Evolutionary conservation across 2,113 vertebrate genomes (phyloP).

Genomic region (Plotosus lineatus): DNA sequence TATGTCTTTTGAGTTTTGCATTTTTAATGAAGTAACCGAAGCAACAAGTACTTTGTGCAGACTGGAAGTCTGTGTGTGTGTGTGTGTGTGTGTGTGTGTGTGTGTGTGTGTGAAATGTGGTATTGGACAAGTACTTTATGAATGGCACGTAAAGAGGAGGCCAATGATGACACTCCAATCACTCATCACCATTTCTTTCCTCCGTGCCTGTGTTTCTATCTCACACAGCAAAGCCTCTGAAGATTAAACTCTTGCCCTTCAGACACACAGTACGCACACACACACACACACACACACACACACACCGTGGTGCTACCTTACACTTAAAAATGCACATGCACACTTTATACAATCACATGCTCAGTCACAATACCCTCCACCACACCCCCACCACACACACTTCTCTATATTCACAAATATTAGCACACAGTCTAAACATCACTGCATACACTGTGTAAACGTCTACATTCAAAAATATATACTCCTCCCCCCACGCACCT

Average conservation of each 20-base stretch:
- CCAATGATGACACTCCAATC: conserved; percentile 11
- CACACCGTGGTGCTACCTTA: conserved; percentile 24
- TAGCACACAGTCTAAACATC: no score
- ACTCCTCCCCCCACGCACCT: no score
- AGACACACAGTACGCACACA: not conserved
- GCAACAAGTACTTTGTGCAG: conserved; percentile 8
- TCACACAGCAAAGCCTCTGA: conserved; percentile 49
- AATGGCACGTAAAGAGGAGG: conserved; percentile 15
- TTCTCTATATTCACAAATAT: no score
- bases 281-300: not conserved
- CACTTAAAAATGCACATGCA: not conserved
- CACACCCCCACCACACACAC: conserved; percentile 39
- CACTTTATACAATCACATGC: not conserved
- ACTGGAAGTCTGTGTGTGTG: conserved; percentile 38
- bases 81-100: conserved; percentile 47
- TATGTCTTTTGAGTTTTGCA: not conserved
- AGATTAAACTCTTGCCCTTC: conserved; percentile 29
- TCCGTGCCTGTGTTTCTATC: conserved; percentile 7
- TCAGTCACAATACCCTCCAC: no score
- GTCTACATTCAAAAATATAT: no score
- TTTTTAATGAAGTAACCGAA: not conserved
- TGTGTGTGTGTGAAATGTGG: conserved; percentile 38
- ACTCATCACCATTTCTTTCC: conserved; percentile 18
- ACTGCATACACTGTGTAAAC: no score
- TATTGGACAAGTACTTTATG: conserved; percentile 17